Evolutionary conservation across 2,113 vertebrate species (phyloP).

Genomic region (Prochilodus magdalenae): DNA sequence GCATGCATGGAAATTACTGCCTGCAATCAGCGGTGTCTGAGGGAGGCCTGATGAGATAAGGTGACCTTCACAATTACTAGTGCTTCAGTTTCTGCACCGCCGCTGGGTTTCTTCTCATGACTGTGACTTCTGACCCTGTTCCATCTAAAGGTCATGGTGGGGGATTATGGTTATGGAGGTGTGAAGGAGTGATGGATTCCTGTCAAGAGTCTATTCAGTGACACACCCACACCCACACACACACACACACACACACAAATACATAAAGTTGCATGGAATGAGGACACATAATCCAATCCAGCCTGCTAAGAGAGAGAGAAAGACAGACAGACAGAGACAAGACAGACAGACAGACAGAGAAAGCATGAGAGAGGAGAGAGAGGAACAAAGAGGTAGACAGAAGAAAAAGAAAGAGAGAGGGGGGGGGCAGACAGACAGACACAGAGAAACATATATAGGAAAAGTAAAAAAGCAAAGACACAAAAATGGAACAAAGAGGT

Average conservation of each 20-base stretch:
- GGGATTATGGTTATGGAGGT: background rate
- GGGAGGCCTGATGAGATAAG: background rate
- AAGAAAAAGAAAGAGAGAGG: constrained; percentile 13
- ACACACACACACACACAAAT: too few relatives aligned
- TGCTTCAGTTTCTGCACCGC: background rate
- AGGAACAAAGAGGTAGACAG: constrained; percentile 3
- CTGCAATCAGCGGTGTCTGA: background rate
- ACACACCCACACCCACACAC: background rate
- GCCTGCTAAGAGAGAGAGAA: background rate
- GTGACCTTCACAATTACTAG: background rate
- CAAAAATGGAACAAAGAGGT: too few relatives aligned
- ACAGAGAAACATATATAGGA: too few relatives aligned
- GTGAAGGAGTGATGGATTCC: background rate
- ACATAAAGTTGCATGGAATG: constrained; percentile 1
- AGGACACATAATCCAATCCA: constrained; percentile 11
- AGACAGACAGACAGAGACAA: background rate
- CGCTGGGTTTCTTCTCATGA: background rate
- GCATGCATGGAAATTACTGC: background rate
- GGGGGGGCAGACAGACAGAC: background rate
- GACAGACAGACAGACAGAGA: too few relatives aligned
- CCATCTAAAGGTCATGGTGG: background rate
- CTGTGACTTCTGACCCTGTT: background rate
- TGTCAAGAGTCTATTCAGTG: background rate
- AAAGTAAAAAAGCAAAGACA: too few relatives aligned
- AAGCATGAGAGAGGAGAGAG: too few relatives aligned